Evolutionary conservation across 1,140 invertebrate species (phyloP).

Genomic region (Heliothis subflexa): DNA sequence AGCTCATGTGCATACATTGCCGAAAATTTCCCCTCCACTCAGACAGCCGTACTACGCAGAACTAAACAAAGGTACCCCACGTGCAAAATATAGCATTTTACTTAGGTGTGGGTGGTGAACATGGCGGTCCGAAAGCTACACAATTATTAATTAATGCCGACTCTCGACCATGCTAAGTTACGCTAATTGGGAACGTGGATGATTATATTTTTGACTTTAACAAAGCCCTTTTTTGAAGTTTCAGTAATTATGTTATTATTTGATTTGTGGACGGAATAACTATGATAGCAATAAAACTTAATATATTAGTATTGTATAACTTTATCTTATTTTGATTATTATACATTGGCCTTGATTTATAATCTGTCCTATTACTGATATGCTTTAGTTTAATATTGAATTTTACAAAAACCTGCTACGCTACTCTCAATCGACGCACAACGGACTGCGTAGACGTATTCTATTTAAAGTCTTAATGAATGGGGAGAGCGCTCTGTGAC

Average conservation of each 20-base stretch:
- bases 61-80: constrained; percentile 5
- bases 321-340: not conserved
- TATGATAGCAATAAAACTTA: no score
- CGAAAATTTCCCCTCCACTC: constrained; percentile 19
- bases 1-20: constrained; percentile 2
- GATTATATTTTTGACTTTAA: constrained; percentile 6
- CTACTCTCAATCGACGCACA: no score
- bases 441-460: no score
- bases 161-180: constrained; percentile 2
- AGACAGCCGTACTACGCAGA: not conserved
- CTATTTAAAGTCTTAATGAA: no score
- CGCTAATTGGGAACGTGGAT: not conserved
- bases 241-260: no score
- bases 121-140: not conserved
- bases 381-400: no score
- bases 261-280: no score
- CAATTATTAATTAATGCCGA: constrained; percentile 6
- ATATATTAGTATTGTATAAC: no score
- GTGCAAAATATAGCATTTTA: not conserved
- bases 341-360: no score
- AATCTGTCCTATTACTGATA: no score
- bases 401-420: not conserved
- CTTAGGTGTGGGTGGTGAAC: not conserved
- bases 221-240: not conserved
- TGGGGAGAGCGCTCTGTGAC: no score